phyloP scores from a whole-genome alignment of 2,888 invertebrate genomes.

The Leptopilina myrica region DNA sequence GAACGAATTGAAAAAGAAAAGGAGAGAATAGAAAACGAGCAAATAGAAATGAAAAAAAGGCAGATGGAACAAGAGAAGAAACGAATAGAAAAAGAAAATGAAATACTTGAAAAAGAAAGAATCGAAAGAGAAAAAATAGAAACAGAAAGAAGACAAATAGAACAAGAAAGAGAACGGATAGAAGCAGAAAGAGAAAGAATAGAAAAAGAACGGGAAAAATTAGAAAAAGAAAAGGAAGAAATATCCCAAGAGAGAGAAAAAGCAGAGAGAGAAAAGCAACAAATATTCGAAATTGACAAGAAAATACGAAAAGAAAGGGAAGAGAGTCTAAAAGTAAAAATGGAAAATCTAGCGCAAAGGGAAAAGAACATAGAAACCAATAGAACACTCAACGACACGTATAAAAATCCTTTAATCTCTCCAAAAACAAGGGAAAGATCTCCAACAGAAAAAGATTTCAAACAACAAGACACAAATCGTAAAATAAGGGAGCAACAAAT shows the following conservation, averaged over 20 bases:
- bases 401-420: too few relatives aligned
- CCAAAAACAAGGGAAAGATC: too few relatives aligned
- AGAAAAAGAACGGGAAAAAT: background rate
- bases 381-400: background rate
- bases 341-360: background rate
- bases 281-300: background rate
- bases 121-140: background rate
- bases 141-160: constrained; percentile 31
- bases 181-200: constrained; percentile 29
- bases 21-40: background rate
- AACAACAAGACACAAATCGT: too few relatives aligned
- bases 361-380: background rate
- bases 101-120: constrained; percentile 36
- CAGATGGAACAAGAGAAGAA: constrained; percentile 41
- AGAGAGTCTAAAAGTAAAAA: background rate
- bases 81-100: background rate
- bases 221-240: background rate
- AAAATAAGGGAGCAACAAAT: too few relatives aligned
- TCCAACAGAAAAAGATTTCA: too few relatives aligned
- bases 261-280: background rate
- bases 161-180: constrained; percentile 35
- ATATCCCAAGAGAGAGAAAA: background rate
- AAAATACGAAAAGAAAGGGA: background rate
- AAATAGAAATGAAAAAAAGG: constrained; percentile 20
- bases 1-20: background rate